These are phyloP conservation scores for Mythimna vitellina DNA, from an alignment of 2,888 invertebrate genomes.

Conservation along the genomic window DNA sequence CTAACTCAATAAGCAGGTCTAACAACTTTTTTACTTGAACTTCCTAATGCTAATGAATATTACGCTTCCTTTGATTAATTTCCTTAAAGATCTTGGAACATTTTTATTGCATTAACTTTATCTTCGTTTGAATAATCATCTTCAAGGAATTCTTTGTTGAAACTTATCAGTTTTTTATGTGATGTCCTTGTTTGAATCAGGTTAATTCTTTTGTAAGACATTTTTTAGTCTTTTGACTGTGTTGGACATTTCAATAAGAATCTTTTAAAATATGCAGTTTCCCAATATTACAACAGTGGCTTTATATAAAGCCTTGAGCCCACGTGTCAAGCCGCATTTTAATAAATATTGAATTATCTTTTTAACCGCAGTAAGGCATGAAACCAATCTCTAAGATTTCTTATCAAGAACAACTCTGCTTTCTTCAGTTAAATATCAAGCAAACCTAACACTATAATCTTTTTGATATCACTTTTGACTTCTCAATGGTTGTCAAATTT, in stretches of 20 bases:
- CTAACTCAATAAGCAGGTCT: slow-evolving; percentile 60
- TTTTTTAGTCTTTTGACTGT: not conserved
- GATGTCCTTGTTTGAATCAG: slow-evolving; percentile 13
- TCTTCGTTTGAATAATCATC: slow-evolving; percentile 9
- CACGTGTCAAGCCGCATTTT: slow-evolving; percentile 39
- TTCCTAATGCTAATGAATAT: slow-evolving; percentile 56
- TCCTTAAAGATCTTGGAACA: slow-evolving; percentile 28
- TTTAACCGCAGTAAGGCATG: slow-evolving; percentile 53
- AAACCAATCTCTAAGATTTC: slow-evolving; percentile 51
- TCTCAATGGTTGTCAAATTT: not conserved
- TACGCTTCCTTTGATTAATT: slow-evolving; percentile 42
- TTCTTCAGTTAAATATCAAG: slow-evolving; percentile 49
- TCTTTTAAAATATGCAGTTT: slow-evolving; percentile 27
- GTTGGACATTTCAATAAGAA: not conserved
- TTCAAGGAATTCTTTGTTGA: slow-evolving; percentile 42
- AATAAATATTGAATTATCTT: slow-evolving; percentile 49
- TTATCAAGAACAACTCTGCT: slow-evolving; percentile 31
- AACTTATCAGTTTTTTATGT: slow-evolving; percentile 3
- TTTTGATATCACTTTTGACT: slow-evolving; percentile 6
- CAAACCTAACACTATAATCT: not conserved
- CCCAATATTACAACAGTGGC: slow-evolving; percentile 27
- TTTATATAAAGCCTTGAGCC: slow-evolving; percentile 34
- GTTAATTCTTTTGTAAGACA: not conserved
- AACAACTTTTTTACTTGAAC: slow-evolving; percentile 48
- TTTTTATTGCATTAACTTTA: slow-evolving; percentile 9